phyloP scores from a whole-genome alignment of 2,113 vertebrate genomes.

The Psilopsiagon aurifrons region DNA sequence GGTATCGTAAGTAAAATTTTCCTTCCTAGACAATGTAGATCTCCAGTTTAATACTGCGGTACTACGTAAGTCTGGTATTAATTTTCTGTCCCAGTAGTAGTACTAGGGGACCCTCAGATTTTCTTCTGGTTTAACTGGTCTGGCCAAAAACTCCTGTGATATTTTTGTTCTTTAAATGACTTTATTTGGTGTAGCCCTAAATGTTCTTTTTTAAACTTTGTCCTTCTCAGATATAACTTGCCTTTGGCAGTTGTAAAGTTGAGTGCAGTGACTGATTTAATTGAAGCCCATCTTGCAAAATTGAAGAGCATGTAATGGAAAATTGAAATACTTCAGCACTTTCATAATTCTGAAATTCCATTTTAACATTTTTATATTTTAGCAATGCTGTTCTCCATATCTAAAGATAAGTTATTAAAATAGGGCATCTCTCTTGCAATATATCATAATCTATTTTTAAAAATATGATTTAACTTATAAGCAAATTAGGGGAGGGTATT shows the following conservation, averaged over 20 bases:
- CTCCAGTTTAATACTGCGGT: not conserved
- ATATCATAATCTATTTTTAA: not conserved
- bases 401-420: not conserved
- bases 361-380: not conserved
- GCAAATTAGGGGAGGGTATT: not conserved
- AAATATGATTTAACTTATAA: not conserved
- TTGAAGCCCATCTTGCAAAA: constrained; percentile 2
- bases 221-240: not conserved
- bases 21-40: not conserved
- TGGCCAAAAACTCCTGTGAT: not conserved
- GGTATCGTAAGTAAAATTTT: constrained; percentile 53
- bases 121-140: not conserved
- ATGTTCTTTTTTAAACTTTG: not conserved
- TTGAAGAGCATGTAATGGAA: constrained; percentile 5
- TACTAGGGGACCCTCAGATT: not conserved
- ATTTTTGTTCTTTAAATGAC: not conserved
- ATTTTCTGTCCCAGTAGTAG: not conserved
- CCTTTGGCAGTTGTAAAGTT: not conserved
- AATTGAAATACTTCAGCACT: not conserved
- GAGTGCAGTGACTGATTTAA: not conserved
- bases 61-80: not conserved
- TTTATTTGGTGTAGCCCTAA: not conserved
- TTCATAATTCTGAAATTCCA: not conserved
- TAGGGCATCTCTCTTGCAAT: not conserved
- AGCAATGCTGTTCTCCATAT: not conserved